Percentiles rank a stretch among this genome's conserved stretches.
These are phyloP conservation scores for Colinus virginianus DNA, from an alignment of 2,113 vertebrate genomes.

Conservation along the genomic window DNA sequence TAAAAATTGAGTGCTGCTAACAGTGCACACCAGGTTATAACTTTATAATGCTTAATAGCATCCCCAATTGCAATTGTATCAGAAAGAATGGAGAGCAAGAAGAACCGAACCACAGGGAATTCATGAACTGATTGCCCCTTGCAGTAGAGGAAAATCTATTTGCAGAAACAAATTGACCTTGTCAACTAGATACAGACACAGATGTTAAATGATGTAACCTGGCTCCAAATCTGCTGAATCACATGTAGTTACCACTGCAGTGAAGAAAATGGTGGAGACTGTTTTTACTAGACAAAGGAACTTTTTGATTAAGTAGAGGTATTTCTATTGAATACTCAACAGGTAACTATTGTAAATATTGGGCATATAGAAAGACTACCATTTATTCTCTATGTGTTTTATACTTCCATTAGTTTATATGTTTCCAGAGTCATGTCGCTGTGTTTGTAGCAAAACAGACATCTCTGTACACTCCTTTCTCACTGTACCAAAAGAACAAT, in stretches of 20 bases:
- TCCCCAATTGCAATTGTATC: conserved; percentile 21
- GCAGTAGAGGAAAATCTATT: conserved; percentile 57
- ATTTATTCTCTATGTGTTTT: not conserved
- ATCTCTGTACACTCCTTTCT: not conserved
- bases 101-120: conserved; percentile 10
- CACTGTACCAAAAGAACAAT: not conserved
- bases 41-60: conserved; percentile 32
- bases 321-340: not conserved
- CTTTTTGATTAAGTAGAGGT: not conserved
- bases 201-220: conserved; percentile 52
- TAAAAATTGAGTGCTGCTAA: not conserved
- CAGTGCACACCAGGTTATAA: conserved; percentile 3
- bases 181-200: conserved; percentile 27
- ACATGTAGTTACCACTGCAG: not conserved
- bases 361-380: not conserved
- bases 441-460: not conserved
- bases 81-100: conserved; percentile 2
- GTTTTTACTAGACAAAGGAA: not conserved
- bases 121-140: conserved; percentile 36
- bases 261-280: conserved; percentile 5
- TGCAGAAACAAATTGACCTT: conserved; percentile 67
- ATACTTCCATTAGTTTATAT: not conserved
- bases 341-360: not conserved
- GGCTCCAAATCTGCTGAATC: conserved; percentile 48
- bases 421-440: not conserved